Conservation (phyloP, 2,113 vertebrate species). For the Hucho hucho region DNA sequence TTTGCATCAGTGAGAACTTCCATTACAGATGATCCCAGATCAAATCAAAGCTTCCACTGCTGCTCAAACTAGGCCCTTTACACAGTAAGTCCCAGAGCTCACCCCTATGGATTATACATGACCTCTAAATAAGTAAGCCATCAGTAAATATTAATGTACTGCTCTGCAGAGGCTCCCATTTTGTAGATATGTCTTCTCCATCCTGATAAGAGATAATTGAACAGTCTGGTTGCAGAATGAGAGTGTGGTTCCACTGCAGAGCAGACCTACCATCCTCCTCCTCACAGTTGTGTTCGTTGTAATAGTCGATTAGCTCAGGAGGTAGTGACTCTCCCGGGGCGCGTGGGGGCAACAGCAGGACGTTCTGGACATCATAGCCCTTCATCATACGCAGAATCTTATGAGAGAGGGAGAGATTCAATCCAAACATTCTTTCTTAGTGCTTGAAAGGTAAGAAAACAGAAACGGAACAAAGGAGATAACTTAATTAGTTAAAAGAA, state of each 20-base stretch:
- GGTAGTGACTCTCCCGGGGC: conserved; percentile 79
- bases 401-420: not conserved
- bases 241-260: conserved; percentile 42
- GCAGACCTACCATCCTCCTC: conserved; percentile 38
- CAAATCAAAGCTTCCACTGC: not conserved
- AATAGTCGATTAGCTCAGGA: conserved; percentile 79
- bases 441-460: not conserved
- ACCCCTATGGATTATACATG: too few relatives aligned
- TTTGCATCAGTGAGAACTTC: not conserved
- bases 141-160: not conserved
- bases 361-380: conserved; percentile 73
- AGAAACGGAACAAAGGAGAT: not conserved
- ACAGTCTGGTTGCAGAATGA: too few relatives aligned
- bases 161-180: not conserved
- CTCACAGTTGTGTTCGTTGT: conserved; percentile 62
- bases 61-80: too few relatives aligned
- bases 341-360: conserved; percentile 80
- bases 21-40: not conserved
- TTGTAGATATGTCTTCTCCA: too few relatives aligned
- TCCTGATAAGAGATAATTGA: too few relatives aligned
- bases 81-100: too few relatives aligned
- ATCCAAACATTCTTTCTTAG: too few relatives aligned
- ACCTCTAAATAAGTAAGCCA: too few relatives aligned
- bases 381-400: conserved; percentile 80
- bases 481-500: not conserved